Evolutionary conservation across 1,140 invertebrate genomes (phyloP).

Genomic region (Reticulitermes speratus): DNA sequence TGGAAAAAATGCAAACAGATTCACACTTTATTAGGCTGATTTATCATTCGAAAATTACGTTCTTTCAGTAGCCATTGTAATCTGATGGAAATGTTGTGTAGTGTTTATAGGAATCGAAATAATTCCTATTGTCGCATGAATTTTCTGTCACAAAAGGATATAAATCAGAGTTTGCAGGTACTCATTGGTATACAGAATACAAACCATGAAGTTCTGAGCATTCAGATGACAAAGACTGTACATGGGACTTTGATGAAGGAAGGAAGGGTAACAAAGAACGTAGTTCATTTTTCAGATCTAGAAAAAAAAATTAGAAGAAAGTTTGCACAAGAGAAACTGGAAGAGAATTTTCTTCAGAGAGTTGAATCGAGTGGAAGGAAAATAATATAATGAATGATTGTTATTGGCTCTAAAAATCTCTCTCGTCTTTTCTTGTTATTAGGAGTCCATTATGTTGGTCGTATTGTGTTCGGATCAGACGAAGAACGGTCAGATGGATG

Average conservation of each 20-base stretch:
- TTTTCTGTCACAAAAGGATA: too few species aligned
- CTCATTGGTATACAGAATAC: too few species aligned
- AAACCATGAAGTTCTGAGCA: not conserved
- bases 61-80: too few species aligned
- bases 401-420: slow-evolving; percentile 17
- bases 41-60: too few species aligned
- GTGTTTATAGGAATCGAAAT: too few species aligned
- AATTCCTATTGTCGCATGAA: too few species aligned
- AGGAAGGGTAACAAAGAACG: not conserved
- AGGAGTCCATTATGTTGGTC: not conserved
- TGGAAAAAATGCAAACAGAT: too few species aligned
- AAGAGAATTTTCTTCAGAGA: slow-evolving; percentile 13
- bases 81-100: too few species aligned
- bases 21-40: too few species aligned
- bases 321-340: slow-evolving; percentile 21
- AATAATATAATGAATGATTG: slow-evolving; percentile 13
- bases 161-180: too few species aligned
- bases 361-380: slow-evolving; percentile 25
- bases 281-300: slow-evolving; percentile 9
- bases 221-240: not conserved
- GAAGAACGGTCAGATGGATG: not conserved
- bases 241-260: not conserved
- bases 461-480: slow-evolving; percentile 8
- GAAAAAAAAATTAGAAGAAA: slow-evolving; percentile 20
- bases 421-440: slow-evolving; percentile 17